A percentile compares a stretch with the other conserved stretches of the same genome.
Evolutionary conservation across 2,113 vertebrate genomes (phyloP).

Genomic region (Tetraodon nigroviridis): DNA sequence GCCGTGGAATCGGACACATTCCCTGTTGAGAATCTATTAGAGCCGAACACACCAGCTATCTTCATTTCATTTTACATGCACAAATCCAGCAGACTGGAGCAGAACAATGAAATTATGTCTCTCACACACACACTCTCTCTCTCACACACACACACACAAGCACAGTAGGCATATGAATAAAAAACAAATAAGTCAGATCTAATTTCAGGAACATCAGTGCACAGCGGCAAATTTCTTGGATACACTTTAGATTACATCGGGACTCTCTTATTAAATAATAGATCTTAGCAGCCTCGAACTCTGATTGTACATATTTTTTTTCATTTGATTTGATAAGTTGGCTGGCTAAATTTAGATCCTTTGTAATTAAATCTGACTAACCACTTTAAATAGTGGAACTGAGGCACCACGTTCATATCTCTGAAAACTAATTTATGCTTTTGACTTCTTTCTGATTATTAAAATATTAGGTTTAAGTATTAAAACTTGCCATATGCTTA

Average conservation of each 20-base stretch:
- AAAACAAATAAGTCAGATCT: slow-evolving; percentile 63
- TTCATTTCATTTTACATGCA: slow-evolving; percentile 52
- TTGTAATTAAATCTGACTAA: slow-evolving; percentile 65
- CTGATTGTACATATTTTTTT: slow-evolving; percentile 56
- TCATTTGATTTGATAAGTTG: slow-evolving; percentile 67
- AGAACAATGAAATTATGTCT: slow-evolving; percentile 62
- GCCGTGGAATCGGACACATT: slow-evolving; percentile 17
- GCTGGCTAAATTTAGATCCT: slow-evolving; percentile 63
- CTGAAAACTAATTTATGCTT: slow-evolving; percentile 25
- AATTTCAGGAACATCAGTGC: slow-evolving; percentile 58
- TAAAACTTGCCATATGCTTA: too few relatives aligned
- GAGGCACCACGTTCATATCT: slow-evolving; percentile 28
- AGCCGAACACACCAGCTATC: slow-evolving; percentile 14
- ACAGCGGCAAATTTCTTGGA: slow-evolving; percentile 50
- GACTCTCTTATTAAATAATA: slow-evolving; percentile 67
- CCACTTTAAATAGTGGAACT: slow-evolving; percentile 51
- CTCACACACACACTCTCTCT: background rate
- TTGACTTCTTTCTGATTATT: background rate
- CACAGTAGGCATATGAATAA: slow-evolving; percentile 59
- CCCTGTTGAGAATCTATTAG: slow-evolving; percentile 48
- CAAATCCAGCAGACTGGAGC: slow-evolving; percentile 60
- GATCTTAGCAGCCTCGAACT: slow-evolving; percentile 50
- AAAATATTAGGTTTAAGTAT: too few relatives aligned
- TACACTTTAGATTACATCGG: slow-evolving; percentile 52
- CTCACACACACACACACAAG: slow-evolving; percentile 48